Evolutionary conservation across 2,888 invertebrate genomes (phyloP), one percentile per base, ranked within the genome.

Genomic region (Strigamia maritima): DNA sequence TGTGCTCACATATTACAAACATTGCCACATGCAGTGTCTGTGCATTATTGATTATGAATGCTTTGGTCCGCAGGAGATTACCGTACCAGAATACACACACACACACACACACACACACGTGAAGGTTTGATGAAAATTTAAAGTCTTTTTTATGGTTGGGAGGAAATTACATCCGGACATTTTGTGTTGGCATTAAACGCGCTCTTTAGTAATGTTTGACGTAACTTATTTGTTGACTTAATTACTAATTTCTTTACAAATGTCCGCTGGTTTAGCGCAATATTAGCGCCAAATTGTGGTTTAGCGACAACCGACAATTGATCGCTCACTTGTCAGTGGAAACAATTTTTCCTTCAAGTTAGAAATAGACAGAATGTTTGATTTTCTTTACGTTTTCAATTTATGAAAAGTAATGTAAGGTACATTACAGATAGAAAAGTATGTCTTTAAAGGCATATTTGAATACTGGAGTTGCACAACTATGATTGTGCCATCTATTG

Each of bases 11-110:
- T 16, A 44, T 44, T 60, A 60, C 60, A 22, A 60, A 7, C 54
- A 16, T 16, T 54, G 54, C 54, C 54, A 60, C 24, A 24, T 22
- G 22, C 60, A 54, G 60, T 60, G 22, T 60, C 22, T 60, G 60
- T 6, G 60, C 60, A 12, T 60, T 60, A 60, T 60, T 60, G 60
- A 60, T 60, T 60, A 60, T 60, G 60, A 60, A 60, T 60, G 60
- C 60, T 60, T 19, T 19, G 60, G 22, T 60, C 22, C 60, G 60
- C 60, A 2, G 60, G 60, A 60, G 60, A 60, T 60, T 60, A 60
- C 6, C 22, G 22, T 60, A 60, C 6, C 22, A 60, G 60, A 24
- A 60, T 60, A 60, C 60, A 60, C 60, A 60, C 22, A 60, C 60
- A 60, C 22, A 10, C 3, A 3, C 24, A 7, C 24, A n/a, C n/a